Evolutionary conservation across 2,113 vertebrate genomes (phyloP), one percentile per base, ranked within the genome.

Genomic region (Trachemys scripta): DNA sequence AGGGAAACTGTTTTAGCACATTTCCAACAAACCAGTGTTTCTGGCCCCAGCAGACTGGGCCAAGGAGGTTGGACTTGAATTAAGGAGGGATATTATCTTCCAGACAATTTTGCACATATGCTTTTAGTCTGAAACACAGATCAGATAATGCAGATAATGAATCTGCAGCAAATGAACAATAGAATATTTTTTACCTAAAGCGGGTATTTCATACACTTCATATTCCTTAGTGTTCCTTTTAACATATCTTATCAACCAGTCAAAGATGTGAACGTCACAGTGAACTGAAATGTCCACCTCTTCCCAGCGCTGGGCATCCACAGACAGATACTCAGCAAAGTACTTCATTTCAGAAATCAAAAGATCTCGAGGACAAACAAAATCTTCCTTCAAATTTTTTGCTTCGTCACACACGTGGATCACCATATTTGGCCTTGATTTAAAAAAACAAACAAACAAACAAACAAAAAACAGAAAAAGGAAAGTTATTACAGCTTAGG

Each of bases 271-370:
- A 96, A 99, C 98, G 0, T 99, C 99, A 72, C 99, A 99, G 98
- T 99, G 99, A 87, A 99, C 99, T 0, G 99, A 99, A 92, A 99
- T 99, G 98, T 99, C 99, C 97, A 99, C 99, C 91, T 99, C 99
- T 85, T 99, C 99, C 99, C 99, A 99, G 94, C 99, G 98, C 98
- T 99, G 99, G 22, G 99, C 95, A 91, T 99, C 99, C 97, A 99
- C 98, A 0, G 99, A 99, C 80, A 99, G 97, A 96, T 99, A 99
- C 96, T 99, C 99, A 20, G 99, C 99, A 89, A 99, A 99, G 97
- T 99, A 99, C 88, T 99, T 99, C 99, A 99, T 99, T 98, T 99
- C 99, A 38, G 99, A 99, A 76, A 99, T 96, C 35, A 99, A 97
- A 78, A 99, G 99, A 96, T 99, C 99, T 95, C 99, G 98, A 87